Base-by-base conservation (phyloP, 2,888 invertebrate species). In the Acronicta aceris region DNA sequence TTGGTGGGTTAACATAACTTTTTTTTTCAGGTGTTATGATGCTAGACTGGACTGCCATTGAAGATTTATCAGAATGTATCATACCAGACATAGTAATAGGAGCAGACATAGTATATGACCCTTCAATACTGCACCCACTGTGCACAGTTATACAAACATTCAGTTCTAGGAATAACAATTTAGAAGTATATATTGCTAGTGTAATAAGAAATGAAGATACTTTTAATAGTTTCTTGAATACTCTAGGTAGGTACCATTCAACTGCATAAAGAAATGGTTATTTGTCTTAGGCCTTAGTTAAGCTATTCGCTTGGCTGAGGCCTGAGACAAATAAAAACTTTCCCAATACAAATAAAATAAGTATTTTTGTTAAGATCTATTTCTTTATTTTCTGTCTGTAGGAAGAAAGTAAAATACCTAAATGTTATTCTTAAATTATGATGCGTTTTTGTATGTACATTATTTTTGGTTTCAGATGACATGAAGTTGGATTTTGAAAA, bases 161-260 rank as follows among this genome's bases (percentile, higher is more conserved):
- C 46, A 85, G 83, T 43, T 57, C 72, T 0, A 88, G 76, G 73
- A 93, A 93, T 79, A 79, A 73, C 16, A 8, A 82, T 42, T 61
- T 92, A 41, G 81, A 86, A 68, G 82, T 91, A 27, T 92, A 84
- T 63, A 89, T 94, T 71, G 89, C 89, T 38, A 90, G 89, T 78
- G 82, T 91, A 47, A 85, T 97, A 68, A 92, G 97, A 72, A 97
- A 97, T 90, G 88, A 94, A 78, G 89, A 95, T 1, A 97, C 97
- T 1, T 90, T 96, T 67, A 76, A 90, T 5, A 78, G 84, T 25
- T 97, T 97, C 89, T 82, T 96, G 45, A 71, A 88, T 15, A 79
- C 87, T 68, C 85, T 96, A 74, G 94, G 97, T 96, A 83, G 85
- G 87, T 66, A 27, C 21, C 21, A 21, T 21, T 21, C 59, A 40